Conservation (phyloP, 2,888 invertebrate species). For the Meandrusa payeni region DNA sequence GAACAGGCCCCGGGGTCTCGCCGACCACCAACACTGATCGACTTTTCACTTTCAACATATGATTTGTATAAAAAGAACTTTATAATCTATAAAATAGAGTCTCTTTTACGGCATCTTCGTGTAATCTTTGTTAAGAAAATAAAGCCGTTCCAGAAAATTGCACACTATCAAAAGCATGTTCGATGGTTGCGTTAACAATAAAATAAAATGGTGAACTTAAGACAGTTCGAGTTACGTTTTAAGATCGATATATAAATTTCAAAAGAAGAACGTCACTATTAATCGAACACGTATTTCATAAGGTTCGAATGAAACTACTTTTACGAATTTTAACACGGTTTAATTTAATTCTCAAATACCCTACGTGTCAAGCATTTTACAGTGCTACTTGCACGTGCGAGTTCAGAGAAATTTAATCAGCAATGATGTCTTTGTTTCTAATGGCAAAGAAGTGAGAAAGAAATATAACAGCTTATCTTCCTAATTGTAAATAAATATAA, state of each 20-base stretch:
- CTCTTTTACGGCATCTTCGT: constrained; percentile 27
- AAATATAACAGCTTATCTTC: too few relatives aligned
- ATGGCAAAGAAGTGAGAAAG: too few relatives aligned
- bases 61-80: constrained; percentile 39
- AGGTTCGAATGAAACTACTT: too few relatives aligned
- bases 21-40: constrained; percentile 73
- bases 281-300: too few relatives aligned
- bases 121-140: constrained; percentile 54
- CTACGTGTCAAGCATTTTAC: too few relatives aligned
- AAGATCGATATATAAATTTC: constrained; percentile 56
- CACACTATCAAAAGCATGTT: constrained; percentile 44
- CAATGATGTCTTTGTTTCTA: too few relatives aligned
- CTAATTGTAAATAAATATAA: too few relatives aligned
- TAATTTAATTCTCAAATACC: too few relatives aligned
- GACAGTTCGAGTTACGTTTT: constrained; percentile 41
- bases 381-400: too few relatives aligned
- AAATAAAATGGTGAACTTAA: constrained; percentile 60
- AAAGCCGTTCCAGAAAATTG: constrained; percentile 69
- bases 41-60: constrained; percentile 71
- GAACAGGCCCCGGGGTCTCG: constrained; percentile 62
- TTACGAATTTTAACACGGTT: too few relatives aligned
- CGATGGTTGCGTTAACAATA: constrained; percentile 58
- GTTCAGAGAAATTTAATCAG: too few relatives aligned
- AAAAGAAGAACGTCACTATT: constrained; percentile 51
- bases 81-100: constrained; percentile 31